Conservation (phyloP, 2,888 invertebrate species). For the Apotomis betuletana region DNA sequence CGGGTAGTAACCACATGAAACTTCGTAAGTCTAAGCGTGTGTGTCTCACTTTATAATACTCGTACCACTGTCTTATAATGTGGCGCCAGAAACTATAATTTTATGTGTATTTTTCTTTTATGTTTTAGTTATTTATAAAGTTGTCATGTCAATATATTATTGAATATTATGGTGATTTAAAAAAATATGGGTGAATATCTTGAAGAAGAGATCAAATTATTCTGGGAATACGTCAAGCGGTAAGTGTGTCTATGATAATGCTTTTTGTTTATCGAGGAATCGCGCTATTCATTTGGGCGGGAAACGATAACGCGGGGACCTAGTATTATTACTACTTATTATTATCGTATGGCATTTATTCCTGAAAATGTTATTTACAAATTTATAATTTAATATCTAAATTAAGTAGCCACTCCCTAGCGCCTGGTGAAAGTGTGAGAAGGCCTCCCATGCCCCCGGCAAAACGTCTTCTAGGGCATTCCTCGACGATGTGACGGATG, state of each 20-base stretch:
- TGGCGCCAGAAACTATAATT: constrained; percentile 9
- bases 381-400: no score
- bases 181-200: constrained; percentile 62
- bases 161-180: constrained; percentile 2
- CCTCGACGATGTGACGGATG: no score
- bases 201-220: constrained; percentile 72
- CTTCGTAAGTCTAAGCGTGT: constrained; percentile 55
- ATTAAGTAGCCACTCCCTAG: no score
- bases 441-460: no score
- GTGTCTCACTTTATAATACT: constrained; percentile 11
- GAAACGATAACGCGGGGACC: not conserved
- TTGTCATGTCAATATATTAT: constrained; percentile 7
- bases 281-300: no score
- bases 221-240: constrained; percentile 80
- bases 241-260: constrained; percentile 51
- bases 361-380: no score
- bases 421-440: no score
- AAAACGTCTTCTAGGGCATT: no score
- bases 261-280: not conserved
- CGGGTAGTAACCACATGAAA: constrained; percentile 58
- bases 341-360: no score
- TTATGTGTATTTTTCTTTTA: constrained; percentile 17
- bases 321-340: not conserved
- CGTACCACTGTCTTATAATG: not conserved
- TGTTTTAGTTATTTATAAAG: constrained; percentile 13